phyloP scores from a whole-genome alignment of 2,888 invertebrate species.

The Teleogryllus oceanicus region DNA sequence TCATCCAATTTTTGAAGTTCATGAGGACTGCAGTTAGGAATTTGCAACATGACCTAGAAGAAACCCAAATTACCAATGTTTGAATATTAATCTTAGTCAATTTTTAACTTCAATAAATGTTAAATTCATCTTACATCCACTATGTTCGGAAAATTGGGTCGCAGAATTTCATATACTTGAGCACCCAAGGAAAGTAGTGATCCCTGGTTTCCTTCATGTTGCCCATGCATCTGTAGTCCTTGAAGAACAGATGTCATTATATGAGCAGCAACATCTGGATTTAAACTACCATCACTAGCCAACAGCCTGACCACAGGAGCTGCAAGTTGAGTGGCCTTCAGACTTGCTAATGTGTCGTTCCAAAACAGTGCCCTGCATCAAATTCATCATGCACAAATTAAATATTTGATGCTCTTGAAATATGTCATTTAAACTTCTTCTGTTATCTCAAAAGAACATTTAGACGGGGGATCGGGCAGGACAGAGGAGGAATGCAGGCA shows the following conservation, averaged over 20 bases:
- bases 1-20: slow-evolving; percentile 84
- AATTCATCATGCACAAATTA: not conserved
- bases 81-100: too few relatives aligned
- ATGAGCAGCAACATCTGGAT: slow-evolving; percentile 64
- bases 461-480: too few relatives aligned
- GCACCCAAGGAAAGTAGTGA: slow-evolving; percentile 73
- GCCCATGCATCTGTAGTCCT: slow-evolving; percentile 81
- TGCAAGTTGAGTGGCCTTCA: slow-evolving; percentile 73
- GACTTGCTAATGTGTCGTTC: slow-evolving; percentile 79
- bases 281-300: slow-evolving; percentile 60
- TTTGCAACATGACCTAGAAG: slow-evolving; percentile 65
- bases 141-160: slow-evolving; percentile 72
- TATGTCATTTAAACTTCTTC: too few relatives aligned
- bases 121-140: slow-evolving; percentile 49
- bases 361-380: slow-evolving; percentile 64
- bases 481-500: too few relatives aligned
- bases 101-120: too few relatives aligned
- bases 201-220: slow-evolving; percentile 85
- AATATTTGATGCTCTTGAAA: too few relatives aligned
- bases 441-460: too few relatives aligned
- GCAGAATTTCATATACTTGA: slow-evolving; percentile 78
- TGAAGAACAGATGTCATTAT: slow-evolving; percentile 74
- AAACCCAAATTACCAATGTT: too few relatives aligned
- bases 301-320: slow-evolving; percentile 68
- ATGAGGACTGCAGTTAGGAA: slow-evolving; percentile 76